A percentile compares a stretch with the other conserved stretches of the same genome.
Evolutionary conservation across 2,113 vertebrate genomes (phyloP).

Genomic region (Oplegnathus fasciatus): DNA sequence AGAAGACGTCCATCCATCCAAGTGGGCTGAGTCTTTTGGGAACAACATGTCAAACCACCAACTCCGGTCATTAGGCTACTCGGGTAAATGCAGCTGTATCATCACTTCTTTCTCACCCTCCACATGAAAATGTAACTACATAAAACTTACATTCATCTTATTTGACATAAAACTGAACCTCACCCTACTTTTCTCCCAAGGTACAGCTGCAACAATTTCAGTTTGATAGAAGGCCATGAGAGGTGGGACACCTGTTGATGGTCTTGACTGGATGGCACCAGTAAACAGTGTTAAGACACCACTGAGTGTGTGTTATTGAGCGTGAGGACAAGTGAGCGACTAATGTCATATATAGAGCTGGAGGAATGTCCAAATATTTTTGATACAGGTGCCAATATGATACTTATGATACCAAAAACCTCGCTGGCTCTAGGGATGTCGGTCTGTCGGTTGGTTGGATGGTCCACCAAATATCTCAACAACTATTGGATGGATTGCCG

Average conservation of each 20-base stretch:
- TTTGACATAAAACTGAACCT: not conserved
- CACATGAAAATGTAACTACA: not conserved
- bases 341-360: not conserved
- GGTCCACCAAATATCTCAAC: not conserved
- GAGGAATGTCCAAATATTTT: not conserved
- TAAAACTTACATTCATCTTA: not conserved
- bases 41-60: constrained; percentile 24
- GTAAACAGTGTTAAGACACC: constrained; percentile 1
- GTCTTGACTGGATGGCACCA: not conserved
- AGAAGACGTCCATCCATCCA: not conserved
- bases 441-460: too few species aligned
- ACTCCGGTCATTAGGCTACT: constrained; percentile 39
- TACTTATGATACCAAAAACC: not conserved
- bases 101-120: constrained; percentile 16
- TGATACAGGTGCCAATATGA: not conserved
- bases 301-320: not conserved
- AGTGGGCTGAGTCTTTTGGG: not conserved
- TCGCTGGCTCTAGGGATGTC: not conserved
- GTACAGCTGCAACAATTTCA: not conserved
- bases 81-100: constrained; percentile 13
- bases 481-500: not conserved
- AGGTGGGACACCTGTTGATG: constrained; percentile 12
- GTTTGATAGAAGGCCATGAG: constrained; percentile 2
- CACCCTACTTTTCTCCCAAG: not conserved
- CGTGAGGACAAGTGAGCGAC: not conserved